Percentiles rank a stretch among this genome's conserved stretches.
Conservation (phyloP, 1,140 invertebrate genomes). For the Macrosteles quadrilineatus region DNA sequence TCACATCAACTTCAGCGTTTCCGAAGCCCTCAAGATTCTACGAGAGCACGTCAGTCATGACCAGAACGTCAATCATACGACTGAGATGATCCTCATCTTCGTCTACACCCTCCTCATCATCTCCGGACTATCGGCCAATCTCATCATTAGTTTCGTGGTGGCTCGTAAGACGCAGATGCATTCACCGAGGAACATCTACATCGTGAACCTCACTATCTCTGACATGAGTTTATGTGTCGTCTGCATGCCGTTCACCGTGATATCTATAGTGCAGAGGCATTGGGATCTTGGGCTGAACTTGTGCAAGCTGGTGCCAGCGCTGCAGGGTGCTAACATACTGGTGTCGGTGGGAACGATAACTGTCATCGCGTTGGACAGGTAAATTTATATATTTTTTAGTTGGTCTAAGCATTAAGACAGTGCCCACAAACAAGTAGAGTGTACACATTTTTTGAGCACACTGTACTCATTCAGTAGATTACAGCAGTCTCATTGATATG, state of each 20-base stretch:
- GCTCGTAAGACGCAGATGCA: conserved; percentile 52
- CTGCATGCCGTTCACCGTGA: conserved; percentile 60
- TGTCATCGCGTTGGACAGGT: conserved; percentile 61
- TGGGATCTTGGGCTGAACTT: conserved; percentile 53
- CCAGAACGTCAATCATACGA: conserved; percentile 33
- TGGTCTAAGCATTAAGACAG: no score
- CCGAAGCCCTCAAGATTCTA: conserved; percentile 41
- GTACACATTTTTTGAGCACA: no score
- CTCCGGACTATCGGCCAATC: conserved; percentile 46
- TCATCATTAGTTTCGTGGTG: conserved; percentile 51
- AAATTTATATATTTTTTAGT: conserved; percentile 33
- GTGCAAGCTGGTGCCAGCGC: conserved; percentile 58
- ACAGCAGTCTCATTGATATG: no score
- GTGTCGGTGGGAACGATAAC: conserved; percentile 62
- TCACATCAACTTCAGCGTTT: conserved; percentile 42
- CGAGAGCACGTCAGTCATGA: conserved; percentile 39
- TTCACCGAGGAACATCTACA: conserved; percentile 62
- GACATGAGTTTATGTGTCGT: conserved; percentile 60
- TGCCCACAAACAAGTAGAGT: no score
- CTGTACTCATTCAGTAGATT: no score
- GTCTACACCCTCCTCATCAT: conserved; percentile 40
- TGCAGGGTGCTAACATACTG: conserved; percentile 61
- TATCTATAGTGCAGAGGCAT: conserved; percentile 46
- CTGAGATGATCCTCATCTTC: conserved; percentile 40
- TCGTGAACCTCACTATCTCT: conserved; percentile 60